Conservation (phyloP, 2,797 vertebrate species). For the Balearica regulorum region DNA sequence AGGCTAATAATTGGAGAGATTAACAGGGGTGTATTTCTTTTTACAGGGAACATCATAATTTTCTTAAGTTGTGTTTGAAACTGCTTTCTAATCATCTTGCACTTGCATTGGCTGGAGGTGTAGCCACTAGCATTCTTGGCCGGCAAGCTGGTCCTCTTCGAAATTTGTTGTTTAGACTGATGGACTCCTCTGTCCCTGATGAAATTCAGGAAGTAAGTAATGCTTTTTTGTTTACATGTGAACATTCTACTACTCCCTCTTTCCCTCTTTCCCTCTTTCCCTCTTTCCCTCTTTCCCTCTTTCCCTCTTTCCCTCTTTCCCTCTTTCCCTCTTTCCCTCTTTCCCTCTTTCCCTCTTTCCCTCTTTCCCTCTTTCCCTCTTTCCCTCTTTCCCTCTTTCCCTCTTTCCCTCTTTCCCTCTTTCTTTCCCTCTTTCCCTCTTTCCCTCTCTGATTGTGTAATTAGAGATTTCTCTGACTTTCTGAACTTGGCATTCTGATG, state of each 20-base stretch:
- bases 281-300: too few relatives aligned
- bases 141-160: slow-evolving; percentile 82
- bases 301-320: too few relatives aligned
- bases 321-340: too few relatives aligned
- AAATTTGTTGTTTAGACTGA: slow-evolving; percentile 81
- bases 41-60: slow-evolving; percentile 82
- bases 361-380: too few relatives aligned
- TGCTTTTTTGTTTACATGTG: not conserved
- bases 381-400: too few relatives aligned
- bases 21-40: not conserved
- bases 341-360: too few relatives aligned
- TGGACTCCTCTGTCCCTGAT: slow-evolving; percentile 85
- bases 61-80: slow-evolving; percentile 83
- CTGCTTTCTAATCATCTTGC: slow-evolving; percentile 85
- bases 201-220: slow-evolving; percentile 82
- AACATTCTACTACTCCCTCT: not conserved
- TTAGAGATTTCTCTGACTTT: not conserved
- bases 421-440: too few relatives aligned
- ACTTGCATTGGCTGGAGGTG: slow-evolving; percentile 82
- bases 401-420: too few relatives aligned
- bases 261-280: too few relatives aligned
- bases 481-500: not conserved
- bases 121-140: slow-evolving; percentile 85
- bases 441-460: not conserved
- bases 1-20: not conserved